phyloP scores from a whole-genome alignment of 2,113 vertebrate species.

The Pseudonaja textilis region DNA sequence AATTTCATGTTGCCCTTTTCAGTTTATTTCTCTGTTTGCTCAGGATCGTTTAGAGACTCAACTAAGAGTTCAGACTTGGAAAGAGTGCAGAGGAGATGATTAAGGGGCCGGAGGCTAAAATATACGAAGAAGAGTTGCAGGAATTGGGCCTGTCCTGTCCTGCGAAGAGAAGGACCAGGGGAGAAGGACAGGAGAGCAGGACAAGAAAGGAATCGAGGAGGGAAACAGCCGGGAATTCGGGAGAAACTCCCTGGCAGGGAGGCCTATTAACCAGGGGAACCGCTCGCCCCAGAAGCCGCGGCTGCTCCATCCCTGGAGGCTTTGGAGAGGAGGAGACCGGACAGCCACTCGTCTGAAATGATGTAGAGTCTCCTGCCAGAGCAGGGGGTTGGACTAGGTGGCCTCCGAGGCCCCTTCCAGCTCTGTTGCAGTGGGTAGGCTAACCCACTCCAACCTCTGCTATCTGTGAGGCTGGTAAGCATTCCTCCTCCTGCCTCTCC shows the following conservation, averaged over 20 bases:
- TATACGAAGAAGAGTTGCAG: background rate
- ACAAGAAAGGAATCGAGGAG: background rate
- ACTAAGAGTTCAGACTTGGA: background rate
- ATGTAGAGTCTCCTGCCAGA: background rate
- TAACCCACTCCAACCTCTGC: background rate
- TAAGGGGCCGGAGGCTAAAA: background rate
- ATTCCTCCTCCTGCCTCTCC: background rate
- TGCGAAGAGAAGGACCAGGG: background rate
- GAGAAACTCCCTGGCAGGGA: background rate
- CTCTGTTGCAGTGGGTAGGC: background rate
- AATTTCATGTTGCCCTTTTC: background rate
- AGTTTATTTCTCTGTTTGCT: background rate
- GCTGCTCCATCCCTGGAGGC: background rate
- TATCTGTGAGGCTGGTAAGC: background rate
- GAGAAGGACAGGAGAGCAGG: background rate
- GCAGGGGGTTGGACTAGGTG: background rate
- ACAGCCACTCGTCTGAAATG: background rate
- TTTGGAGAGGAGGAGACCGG: background rate
- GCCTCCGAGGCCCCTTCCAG: background rate
- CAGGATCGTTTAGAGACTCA: background rate
- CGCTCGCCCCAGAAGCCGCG: background rate
- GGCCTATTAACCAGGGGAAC: background rate
- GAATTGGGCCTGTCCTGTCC: background rate
- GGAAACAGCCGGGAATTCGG: background rate
- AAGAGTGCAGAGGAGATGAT: background rate